Percentiles rank a stretch among this genome's conserved stretches.
These are phyloP conservation scores for Gibbula magus DNA, from an alignment of 2,888 invertebrate species.

Conservation along the genomic window DNA sequence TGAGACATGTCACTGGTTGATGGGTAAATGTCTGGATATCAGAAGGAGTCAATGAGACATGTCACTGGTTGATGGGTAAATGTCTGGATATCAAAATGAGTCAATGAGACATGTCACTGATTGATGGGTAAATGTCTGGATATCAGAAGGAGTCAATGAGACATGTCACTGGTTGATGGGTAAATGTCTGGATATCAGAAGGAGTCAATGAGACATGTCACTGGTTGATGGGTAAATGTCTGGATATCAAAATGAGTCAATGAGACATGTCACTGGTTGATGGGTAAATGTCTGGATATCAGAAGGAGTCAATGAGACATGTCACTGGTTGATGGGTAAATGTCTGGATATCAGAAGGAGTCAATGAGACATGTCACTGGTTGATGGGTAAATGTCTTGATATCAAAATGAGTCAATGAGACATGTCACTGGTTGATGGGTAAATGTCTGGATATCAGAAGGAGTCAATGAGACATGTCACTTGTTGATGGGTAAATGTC, in stretches of 20 bases:
- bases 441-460: slow-evolving; percentile 23
- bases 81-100: slow-evolving; percentile 17
- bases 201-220: not conserved
- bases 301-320: no score
- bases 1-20: not conserved
- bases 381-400: slow-evolving; percentile 17
- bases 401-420: not conserved
- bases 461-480: not conserved
- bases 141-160: not conserved
- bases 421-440: not conserved
- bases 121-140: slow-evolving; percentile 17
- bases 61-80: not conserved
- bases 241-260: not conserved
- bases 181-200: slow-evolving; percentile 23
- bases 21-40: slow-evolving; percentile 23
- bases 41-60: no score
- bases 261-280: not conserved
- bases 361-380: not conserved
- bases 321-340: not conserved
- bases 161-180: not conserved
- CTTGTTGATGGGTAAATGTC: slow-evolving; percentile 9
- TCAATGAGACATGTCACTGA: not conserved
- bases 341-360: slow-evolving; percentile 18
- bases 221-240: slow-evolving; percentile 11
- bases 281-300: slow-evolving; percentile 23